Evolutionary conservation across 64 coral and sea anemone genomes (phyloP).

Genomic region (Acropora tenuis): DNA sequence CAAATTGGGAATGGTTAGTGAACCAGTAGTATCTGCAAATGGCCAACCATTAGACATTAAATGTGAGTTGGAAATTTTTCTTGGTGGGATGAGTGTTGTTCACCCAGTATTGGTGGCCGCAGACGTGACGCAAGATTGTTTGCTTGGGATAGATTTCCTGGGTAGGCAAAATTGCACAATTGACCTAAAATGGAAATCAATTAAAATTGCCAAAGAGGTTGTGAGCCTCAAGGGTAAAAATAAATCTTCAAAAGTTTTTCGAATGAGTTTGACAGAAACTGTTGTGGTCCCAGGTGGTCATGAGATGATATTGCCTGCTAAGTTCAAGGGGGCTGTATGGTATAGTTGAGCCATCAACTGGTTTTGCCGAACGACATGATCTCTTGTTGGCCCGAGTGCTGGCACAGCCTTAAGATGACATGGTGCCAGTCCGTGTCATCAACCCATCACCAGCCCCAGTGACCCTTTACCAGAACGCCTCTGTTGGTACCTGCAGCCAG

Average conservation of each 20-base stretch:
- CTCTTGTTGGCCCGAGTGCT: neutral
- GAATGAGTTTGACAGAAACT: conserved; percentile 7
- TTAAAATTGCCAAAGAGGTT: no score
- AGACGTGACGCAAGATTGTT: no score
- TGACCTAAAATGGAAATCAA: no score
- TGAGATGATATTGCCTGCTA: neutral
- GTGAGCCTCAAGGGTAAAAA: no score
- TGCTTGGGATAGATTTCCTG: conserved; percentile 15
- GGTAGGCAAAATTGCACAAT: neutral
- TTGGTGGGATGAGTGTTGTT: no score
- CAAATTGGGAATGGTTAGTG: neutral
- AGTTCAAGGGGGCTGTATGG: conserved; percentile 1
- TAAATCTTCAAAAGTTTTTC: no score
- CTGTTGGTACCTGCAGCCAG: neutral
- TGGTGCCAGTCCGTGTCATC: neutral
- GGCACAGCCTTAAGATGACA: neutral
- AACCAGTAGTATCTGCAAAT: neutral
- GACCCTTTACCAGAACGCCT: neutral
- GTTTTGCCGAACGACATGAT: neutral
- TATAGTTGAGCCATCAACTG: neutral
- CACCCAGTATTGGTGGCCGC: no score
- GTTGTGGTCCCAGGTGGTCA: neutral
- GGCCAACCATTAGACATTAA: conserved; percentile 6
- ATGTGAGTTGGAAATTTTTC: neutral
- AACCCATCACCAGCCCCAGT: conserved; percentile 12